Evolutionary conservation across 1,140 invertebrate genomes (phyloP), one percentile per base, ranked within the genome.

Genomic region (Liolophura sinensis): DNA sequence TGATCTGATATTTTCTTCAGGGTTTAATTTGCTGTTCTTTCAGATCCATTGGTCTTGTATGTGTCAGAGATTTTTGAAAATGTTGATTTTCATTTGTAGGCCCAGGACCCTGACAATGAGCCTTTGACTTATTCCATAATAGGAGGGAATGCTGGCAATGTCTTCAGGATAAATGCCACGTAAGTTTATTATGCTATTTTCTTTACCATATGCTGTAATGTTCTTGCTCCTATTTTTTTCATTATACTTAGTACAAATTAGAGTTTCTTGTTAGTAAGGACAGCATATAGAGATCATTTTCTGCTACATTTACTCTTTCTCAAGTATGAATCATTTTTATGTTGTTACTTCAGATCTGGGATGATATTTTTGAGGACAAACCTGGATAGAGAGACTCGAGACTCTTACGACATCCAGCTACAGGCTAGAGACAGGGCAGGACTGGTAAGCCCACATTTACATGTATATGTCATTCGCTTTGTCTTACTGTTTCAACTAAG

Each of bases 41-140:
- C 3, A 40, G 9, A 9, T 9, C 31, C 31, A 5, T 40, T 40
- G 31, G 3, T 40, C 3, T 5, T 40, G 31, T 9, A 40, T 40
- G 3, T 40, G 3, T 40, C 31, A 40, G 31, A 40, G 31, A 40
- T 40, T 40, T 40, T 5, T 40, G 31, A n/a, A n/a, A n/a, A n/a
- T 40, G 9, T 40, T 9, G 31, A 40, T 5, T 52, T 51, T 69
- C 12, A 60, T 54, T 69, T 69, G 11, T 55, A 78, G 75, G 75
- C 71, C 0, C 69, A 56, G 54, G 77, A 79, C 59, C 71, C 69
- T 25, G 77, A 79, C 46, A 65, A 66, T 20, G 67, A 68, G 31
- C 40, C 52, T 15, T 62, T 79, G 47, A 67, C 59, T 1, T 76
- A 70, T 57, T 58, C 49, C 5, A 72, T 78, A 47, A 68, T 57